These are phyloP conservation scores for Atethmia centrago DNA, from an alignment of 2,888 invertebrate genomes.

Conservation along the genomic window DNA sequence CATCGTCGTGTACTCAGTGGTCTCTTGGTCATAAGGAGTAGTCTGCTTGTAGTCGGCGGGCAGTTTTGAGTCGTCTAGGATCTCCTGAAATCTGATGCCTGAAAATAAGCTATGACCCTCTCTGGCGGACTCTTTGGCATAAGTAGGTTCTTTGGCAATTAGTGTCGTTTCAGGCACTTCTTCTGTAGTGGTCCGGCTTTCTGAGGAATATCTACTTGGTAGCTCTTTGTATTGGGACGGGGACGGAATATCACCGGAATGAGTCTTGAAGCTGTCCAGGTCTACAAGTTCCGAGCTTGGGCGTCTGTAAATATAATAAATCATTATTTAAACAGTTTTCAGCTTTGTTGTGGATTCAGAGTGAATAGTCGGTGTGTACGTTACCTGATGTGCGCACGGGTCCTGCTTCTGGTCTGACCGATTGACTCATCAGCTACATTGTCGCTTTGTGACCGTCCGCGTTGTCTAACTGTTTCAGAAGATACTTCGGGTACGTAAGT, in stretches of 20 bases:
- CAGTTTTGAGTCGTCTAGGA: slow-evolving; percentile 84
- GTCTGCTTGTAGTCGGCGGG: slow-evolving; percentile 84
- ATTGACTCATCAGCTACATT: slow-evolving; percentile 87
- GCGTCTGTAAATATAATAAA: slow-evolving; percentile 86
- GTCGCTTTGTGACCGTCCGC: slow-evolving; percentile 84
- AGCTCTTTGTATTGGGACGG: slow-evolving; percentile 89
- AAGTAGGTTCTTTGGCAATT: slow-evolving; percentile 76
- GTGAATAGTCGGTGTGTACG: slow-evolving; percentile 16
- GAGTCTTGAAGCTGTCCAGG: slow-evolving; percentile 95
- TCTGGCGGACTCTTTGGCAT: slow-evolving; percentile 80
- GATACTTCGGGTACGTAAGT: slow-evolving; percentile 86
- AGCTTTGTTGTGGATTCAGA: slow-evolving; percentile 3
- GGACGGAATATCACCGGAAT: slow-evolving; percentile 90
- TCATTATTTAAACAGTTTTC: background rate
- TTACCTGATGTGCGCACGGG: slow-evolving; percentile 91
- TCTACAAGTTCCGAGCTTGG: slow-evolving; percentile 95
- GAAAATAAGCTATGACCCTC: slow-evolving; percentile 85
- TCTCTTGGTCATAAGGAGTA: slow-evolving; percentile 84
- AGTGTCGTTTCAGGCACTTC: slow-evolving; percentile 89
- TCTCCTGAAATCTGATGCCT: slow-evolving; percentile 83
- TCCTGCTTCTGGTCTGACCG: slow-evolving; percentile 88
- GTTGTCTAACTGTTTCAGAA: slow-evolving; percentile 85
- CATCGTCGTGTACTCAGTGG: slow-evolving; percentile 92
- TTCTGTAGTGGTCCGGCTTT: slow-evolving; percentile 87
- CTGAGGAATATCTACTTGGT: slow-evolving; percentile 86